Base-by-base conservation (phyloP, 2,113 vertebrate species). In the Platysternon megacephalum region DNA sequence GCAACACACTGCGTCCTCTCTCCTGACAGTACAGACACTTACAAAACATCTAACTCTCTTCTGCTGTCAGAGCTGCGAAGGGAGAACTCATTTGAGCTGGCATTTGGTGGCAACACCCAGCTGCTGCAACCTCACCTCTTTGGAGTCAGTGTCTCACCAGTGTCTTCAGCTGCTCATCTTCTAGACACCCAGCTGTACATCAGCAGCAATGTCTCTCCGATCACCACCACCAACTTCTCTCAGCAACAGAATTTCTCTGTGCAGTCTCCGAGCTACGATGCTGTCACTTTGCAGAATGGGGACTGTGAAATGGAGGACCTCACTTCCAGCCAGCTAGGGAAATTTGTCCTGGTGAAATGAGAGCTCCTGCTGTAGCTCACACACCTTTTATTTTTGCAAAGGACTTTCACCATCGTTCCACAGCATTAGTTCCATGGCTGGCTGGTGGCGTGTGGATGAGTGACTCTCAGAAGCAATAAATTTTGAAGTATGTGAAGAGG, bases 291-390 rank as follows among this genome's bases (percentile, higher is more conserved):
- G 95, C 94, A 97, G 52, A 98, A 97, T 5, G 98, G 98, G 46
- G 98, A 99, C 56, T 98, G 91, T 0, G 93, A 98, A 95, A 98
- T 99, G 99, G 99, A 98, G 95, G 98, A 97, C 52, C 95, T 98
- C 32, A 97, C 97, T 19, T 79, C 97, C 48, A 79, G 93, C 79
- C 98, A 98, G 96, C 98, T 98, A 92, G 98, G 99, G 79, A 99
- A 98, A 68, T 99, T 98, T 0, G 99, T 99, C 91, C 98, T 99
- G 98, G 99, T 99, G 88, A 99, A 99, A 93, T 99, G 97, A 98
- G 96, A 95, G 84, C 48, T 65, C 46, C 0, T 3, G 42, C 74
- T 49, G 1, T 29, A 46, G 56, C 52, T 80, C 2, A 5, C 2
- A 5, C 6, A 17, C 74, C 0, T 65, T 79, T 85, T 9, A 58